Evolutionary conservation across 2,113 vertebrate species (phyloP), one percentile per base, ranked within the genome.

Genomic region (Nothocercus nigrocapillus): DNA sequence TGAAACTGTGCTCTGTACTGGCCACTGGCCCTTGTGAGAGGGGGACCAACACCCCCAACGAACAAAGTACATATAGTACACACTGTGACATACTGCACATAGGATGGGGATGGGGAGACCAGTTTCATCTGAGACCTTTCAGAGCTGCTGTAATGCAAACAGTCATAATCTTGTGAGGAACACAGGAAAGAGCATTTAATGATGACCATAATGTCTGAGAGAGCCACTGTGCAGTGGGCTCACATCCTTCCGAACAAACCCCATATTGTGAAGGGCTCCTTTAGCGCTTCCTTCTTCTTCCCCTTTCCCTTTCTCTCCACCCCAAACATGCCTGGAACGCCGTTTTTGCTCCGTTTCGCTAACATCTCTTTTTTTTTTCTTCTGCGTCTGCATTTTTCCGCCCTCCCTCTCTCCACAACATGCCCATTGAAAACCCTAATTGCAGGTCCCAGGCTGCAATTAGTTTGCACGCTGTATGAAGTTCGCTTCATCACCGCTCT

Each of bases 391-490:
- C 82, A 88, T 96, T 90, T 42, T 85, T 67, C 69, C 79, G 58
- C 21, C 40, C 13, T 2, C 34, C 45, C 34, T 7, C 76, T 47
- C 78, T 56, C 83, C 56, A 68, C 67, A 17, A 5, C 30, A 14
- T 85, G 82, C 87, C 96, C 73, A 59, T 72, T 93, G 96, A 88
- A 85, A 94, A 91, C 76, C 54, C 93, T 96, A 93, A 94, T 86
- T 95, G 95, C 82, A 36, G 82, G 85, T 89, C 85, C 89, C 95
- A 95, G 75, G 59, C 93, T 96, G 94, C 96, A 96, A 97, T 97
- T 95, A 96, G 94, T 64, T 90, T 77, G 64, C 59, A 2, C 11
- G 56, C 80, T 59, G 76, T 75, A 94, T 6, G 68, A 96, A 95
- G 96, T 94, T 97, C 90, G 91, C 77, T 97, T 97, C 94, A 47